Conservation (phyloP, 2,888 invertebrate species). For the Argyra leucocephala region DNA sequence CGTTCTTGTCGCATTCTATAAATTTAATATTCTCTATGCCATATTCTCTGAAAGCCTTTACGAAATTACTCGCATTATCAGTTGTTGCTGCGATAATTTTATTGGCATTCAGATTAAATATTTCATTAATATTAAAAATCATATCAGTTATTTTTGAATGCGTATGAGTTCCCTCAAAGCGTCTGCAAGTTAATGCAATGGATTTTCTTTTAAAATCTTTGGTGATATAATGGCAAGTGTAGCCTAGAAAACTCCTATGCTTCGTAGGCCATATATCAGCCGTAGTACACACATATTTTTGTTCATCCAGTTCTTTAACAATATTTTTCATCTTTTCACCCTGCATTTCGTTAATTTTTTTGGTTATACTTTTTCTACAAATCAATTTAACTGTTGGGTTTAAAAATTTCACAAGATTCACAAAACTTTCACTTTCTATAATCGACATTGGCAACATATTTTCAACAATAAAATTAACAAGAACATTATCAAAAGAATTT, state of each 20-base stretch:
- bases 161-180: background rate
- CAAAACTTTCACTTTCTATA: constrained; percentile 2
- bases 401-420: background rate
- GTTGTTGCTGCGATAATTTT: background rate
- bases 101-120: background rate
- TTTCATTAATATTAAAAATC: background rate
- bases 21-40: background rate
- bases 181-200: background rate
- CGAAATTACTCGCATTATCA: background rate
- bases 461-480: background rate
- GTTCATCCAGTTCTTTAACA: background rate
- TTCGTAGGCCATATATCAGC: background rate
- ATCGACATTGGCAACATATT: constrained; percentile 1
- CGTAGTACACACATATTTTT: constrained; percentile 5
- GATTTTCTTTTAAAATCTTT: background rate
- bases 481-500: background rate
- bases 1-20: background rate
- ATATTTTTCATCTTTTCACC: background rate
- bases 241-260: background rate
- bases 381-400: background rate
- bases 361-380: background rate
- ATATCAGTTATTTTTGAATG: background rate
- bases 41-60: background rate
- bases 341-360: background rate
- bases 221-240: background rate